These are phyloP conservation scores for Chaetophractus vellerosus DNA, from an alignment of 2,797 vertebrate species.

Conservation along the genomic window DNA sequence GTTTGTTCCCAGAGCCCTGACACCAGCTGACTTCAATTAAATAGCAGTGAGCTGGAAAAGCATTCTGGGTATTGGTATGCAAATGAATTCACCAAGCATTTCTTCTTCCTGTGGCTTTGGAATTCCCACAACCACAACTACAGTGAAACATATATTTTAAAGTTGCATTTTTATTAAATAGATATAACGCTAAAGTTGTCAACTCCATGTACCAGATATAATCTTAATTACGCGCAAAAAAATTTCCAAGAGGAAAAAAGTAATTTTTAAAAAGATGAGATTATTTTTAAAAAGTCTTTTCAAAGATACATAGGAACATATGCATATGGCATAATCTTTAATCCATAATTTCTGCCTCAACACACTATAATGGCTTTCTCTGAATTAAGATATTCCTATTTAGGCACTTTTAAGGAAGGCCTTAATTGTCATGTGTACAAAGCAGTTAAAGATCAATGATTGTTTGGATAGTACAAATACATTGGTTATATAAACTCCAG, in stretches of 20 bases:
- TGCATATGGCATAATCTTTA: slow-evolving; percentile 2
- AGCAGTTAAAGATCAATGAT: slow-evolving; percentile 33
- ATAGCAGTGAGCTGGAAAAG: slow-evolving; percentile 85
- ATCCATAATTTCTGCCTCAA: slow-evolving; percentile 27
- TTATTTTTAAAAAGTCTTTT: slow-evolving; percentile 65
- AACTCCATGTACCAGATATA: slow-evolving; percentile 53
- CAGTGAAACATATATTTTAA: slow-evolving; percentile 77
- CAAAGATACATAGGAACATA: not conserved
- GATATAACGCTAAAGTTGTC: slow-evolving; percentile 69
- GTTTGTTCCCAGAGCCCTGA: slow-evolving; percentile 83
- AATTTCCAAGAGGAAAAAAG: slow-evolving; percentile 63
- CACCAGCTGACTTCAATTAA: slow-evolving; percentile 85
- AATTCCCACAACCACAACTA: slow-evolving; percentile 84
- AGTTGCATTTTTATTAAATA: slow-evolving; percentile 75
- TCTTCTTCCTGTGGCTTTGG: slow-evolving; percentile 82
- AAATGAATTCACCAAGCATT: slow-evolving; percentile 83
- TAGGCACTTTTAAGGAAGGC: slow-evolving; percentile 41
- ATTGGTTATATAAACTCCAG: not conserved
- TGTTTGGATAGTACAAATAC: not conserved
- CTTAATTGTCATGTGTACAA: slow-evolving; percentile 1
- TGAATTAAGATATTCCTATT: slow-evolving; percentile 62
- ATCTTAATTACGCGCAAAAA: slow-evolving; percentile 47
- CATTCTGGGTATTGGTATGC: slow-evolving; percentile 85
- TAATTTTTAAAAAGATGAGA: slow-evolving; percentile 30
- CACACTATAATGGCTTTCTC: not conserved